Conservation (phyloP, 2,888 invertebrate genomes). For the Andrena chrysosceles region DNA sequence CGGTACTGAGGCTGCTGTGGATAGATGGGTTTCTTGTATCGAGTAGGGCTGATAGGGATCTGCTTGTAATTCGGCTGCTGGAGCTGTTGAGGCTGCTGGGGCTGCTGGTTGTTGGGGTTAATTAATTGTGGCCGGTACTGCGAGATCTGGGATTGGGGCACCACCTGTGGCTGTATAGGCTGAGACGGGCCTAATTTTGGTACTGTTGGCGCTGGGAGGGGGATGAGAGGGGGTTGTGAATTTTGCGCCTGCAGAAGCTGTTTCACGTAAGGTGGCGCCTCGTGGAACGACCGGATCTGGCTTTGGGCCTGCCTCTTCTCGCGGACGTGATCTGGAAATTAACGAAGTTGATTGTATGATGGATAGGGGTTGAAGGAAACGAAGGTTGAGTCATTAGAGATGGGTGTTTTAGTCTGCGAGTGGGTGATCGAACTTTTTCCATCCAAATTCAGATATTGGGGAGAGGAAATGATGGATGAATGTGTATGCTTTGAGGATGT, state of each 20-base stretch:
- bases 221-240: conserved; percentile 78
- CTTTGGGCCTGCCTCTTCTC: conserved; percentile 67
- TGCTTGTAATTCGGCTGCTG: conserved; percentile 41
- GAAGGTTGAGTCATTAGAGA: too few relatives aligned
- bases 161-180: conserved; percentile 59
- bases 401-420: too few relatives aligned
- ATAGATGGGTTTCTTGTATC: conserved; percentile 37
- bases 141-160: conserved; percentile 54
- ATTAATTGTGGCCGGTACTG: conserved; percentile 78
- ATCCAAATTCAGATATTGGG: too few relatives aligned
- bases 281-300: conserved; percentile 74
- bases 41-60: too few relatives aligned
- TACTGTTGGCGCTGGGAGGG: conserved; percentile 75
- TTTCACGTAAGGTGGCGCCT: conserved; percentile 79
- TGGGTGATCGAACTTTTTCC: too few relatives aligned
- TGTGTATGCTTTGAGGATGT: not conserved
- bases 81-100: conserved; percentile 26
- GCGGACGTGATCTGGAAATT: conserved; percentile 61
- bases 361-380: not conserved
- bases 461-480: not conserved
- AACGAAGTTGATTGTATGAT: not conserved
- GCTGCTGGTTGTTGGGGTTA: conserved; percentile 74
- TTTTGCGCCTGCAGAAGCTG: conserved; percentile 79
- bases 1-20: conserved; percentile 54
- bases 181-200: conserved; percentile 70